Conservation (phyloP, 2,888 invertebrate species). For the Temnothorax rugatulus region DNA sequence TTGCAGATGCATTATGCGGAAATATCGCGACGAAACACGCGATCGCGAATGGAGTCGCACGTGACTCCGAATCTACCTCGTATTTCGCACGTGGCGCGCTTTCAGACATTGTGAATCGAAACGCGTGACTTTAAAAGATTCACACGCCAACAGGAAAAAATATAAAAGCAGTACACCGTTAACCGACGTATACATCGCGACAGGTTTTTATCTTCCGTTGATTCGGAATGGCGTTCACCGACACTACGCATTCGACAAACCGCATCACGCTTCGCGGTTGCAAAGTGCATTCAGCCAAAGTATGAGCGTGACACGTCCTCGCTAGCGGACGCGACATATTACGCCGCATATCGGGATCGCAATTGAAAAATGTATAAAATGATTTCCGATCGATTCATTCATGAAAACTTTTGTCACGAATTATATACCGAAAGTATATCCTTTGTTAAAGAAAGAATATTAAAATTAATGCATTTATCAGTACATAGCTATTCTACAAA, state of each 20-base stretch:
- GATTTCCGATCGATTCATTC: not conserved
- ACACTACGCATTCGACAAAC: slow-evolving; percentile 21
- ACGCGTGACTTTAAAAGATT: slow-evolving; percentile 26
- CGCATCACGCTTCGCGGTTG: slow-evolving; percentile 41
- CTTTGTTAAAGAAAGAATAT: not conserved
- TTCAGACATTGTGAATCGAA: slow-evolving; percentile 21
- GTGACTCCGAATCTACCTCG: slow-evolving; percentile 11
- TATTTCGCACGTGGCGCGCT: slow-evolving; percentile 37
- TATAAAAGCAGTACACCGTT: slow-evolving; percentile 27
- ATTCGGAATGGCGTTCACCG: slow-evolving; percentile 25
- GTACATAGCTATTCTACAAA: not conserved
- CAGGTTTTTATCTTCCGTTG: slow-evolving; percentile 41
- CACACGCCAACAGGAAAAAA: slow-evolving; percentile 24
- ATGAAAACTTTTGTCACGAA: not conserved
- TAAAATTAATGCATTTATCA: not conserved
- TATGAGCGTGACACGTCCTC: slow-evolving; percentile 19
- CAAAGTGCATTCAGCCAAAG: slow-evolving; percentile 21
- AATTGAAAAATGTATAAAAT: slow-evolving; percentile 1
- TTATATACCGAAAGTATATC: not conserved
- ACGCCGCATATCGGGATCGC: not conserved
- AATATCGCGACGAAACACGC: slow-evolving; percentile 10
- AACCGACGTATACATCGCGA: slow-evolving; percentile 14
- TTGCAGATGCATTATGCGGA: slow-evolving; percentile 9
- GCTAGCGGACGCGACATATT: not conserved
- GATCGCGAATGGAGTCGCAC: slow-evolving; percentile 17